phyloP scores from a whole-genome alignment of 2,113 vertebrate species.

The Falcunculus frontatus region DNA sequence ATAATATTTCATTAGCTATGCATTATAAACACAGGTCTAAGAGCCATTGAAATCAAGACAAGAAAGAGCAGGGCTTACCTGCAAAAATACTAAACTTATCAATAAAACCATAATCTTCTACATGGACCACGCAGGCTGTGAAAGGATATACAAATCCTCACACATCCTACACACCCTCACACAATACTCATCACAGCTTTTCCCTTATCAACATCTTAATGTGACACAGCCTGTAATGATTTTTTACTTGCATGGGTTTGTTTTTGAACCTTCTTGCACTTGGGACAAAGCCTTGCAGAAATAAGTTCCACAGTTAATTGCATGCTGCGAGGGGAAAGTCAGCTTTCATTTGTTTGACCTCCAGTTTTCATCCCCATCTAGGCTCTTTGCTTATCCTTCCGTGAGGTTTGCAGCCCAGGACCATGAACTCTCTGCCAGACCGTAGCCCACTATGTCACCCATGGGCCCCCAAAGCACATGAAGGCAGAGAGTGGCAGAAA shows the following conservation, averaged over 20 bases:
- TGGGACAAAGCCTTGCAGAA: background rate
- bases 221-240: background rate
- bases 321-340: background rate
- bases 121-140: accelerated
- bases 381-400: background rate
- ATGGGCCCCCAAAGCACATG: background rate
- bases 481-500: background rate
- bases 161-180: background rate
- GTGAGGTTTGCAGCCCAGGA: background rate
- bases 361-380: accelerated
- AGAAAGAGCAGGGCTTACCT: background rate
- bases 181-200: background rate
- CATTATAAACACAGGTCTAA: background rate
- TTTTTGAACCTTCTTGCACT: background rate
- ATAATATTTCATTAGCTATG: background rate
- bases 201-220: background rate
- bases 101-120: background rate
- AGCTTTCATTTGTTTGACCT: background rate
- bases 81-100: background rate
- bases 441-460: background rate
- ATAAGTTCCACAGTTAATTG: background rate
- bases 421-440: background rate
- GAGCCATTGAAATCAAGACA: background rate
- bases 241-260: background rate
- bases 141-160: background rate